Percentiles rank a stretch among this genome's conserved stretches.
Conservation (phyloP, 2,888 invertebrate species). For the Hydrotaea diabolus region DNA sequence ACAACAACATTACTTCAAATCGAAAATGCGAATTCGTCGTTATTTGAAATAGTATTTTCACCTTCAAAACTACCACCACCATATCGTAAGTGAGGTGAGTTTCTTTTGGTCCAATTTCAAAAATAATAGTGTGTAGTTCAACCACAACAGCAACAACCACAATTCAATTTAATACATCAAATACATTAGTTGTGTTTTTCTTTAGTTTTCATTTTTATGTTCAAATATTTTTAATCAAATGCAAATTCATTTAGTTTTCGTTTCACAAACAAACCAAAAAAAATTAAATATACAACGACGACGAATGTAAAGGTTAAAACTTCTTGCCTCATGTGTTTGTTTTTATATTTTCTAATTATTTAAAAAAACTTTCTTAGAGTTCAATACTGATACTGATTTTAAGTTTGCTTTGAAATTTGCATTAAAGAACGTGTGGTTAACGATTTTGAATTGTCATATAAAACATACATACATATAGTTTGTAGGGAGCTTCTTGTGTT, state of each 20-base stretch:
- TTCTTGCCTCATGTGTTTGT: conserved; percentile 23
- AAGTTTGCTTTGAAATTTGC: too few species aligned
- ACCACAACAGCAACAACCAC: background rate
- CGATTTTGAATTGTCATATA: background rate
- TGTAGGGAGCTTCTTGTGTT: conserved; percentile 2
- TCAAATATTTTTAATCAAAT: background rate
- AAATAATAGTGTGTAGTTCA: conserved; percentile 20
- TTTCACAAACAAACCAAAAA: background rate
- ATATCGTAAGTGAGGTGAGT: conserved; percentile 58
- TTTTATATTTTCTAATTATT: background rate
- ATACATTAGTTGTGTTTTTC: background rate
- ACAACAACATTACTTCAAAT: background rate
- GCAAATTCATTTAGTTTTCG: conserved; percentile 25
- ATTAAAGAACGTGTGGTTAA: background rate
- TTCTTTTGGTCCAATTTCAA: conserved; percentile 34
- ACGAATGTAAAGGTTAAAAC: background rate
- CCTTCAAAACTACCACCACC: background rate
- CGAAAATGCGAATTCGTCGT: background rate
- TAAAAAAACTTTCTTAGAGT: background rate
- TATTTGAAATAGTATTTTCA: conserved; percentile 11
- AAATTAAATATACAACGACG: background rate
- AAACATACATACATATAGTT: background rate
- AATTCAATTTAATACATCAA: conserved; percentile 18
- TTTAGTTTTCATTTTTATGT: conserved; percentile 32
- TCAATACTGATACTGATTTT: too few species aligned